Conservation (phyloP, 1,140 invertebrate genomes). For the Drosophila pseudoobscura region DNA sequence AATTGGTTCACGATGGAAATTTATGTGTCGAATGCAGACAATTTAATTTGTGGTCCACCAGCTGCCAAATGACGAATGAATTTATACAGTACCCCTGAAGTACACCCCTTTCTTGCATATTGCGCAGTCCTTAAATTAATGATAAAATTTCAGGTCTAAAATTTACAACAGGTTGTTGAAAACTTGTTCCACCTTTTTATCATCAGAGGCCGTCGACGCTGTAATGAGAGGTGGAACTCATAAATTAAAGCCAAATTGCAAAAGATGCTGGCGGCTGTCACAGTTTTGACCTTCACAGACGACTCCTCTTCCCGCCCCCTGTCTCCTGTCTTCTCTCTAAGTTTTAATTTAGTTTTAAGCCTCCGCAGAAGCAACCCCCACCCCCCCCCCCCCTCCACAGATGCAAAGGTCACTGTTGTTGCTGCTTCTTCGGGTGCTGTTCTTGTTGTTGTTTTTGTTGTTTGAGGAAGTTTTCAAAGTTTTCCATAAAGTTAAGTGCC, state of each 20-base stretch:
- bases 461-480: conserved; percentile 64
- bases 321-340: conserved; percentile 7
- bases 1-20: too few relatives aligned
- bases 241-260: conserved; percentile 46
- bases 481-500: conserved; percentile 74
- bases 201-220: background rate
- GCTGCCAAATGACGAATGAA: too few relatives aligned
- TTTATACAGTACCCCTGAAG: too few relatives aligned
- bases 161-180: conserved; percentile 8
- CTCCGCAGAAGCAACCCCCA: conserved; percentile 16
- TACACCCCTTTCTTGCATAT: too few relatives aligned
- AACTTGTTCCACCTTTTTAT: background rate
- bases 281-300: conserved; percentile 47
- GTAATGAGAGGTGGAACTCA: conserved; percentile 40
- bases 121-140: too few relatives aligned
- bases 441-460: conserved; percentile 30
- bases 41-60: too few relatives aligned
- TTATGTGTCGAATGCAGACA: too few relatives aligned
- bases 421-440: conserved; percentile 16
- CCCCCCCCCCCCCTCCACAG: background rate
- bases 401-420: conserved; percentile 53
- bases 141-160: background rate
- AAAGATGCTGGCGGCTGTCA: conserved; percentile 31
- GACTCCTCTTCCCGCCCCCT: background rate
- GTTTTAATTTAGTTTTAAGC: conserved; percentile 58